Percentiles rank a stretch among this genome's conserved stretches.
Conservation (phyloP, 2,797 vertebrate genomes). For the Pogonophryne albipinna region DNA sequence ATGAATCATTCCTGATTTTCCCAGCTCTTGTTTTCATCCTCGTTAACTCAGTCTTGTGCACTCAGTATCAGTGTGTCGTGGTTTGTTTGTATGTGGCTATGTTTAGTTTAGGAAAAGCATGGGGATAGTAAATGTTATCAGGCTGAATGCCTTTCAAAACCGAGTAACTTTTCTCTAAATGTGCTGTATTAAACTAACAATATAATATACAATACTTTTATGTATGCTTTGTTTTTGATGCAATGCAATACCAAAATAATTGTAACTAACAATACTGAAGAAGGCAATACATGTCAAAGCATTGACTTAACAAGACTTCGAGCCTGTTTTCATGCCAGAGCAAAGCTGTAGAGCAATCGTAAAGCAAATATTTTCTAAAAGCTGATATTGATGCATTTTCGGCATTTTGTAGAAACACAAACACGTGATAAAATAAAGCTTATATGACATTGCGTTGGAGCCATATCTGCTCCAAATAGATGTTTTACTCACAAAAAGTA, state of each 20-base stretch:
- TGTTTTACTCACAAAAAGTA: not conserved
- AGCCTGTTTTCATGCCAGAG: not conserved
- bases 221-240: not conserved
- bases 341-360: not conserved
- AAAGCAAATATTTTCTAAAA: not conserved
- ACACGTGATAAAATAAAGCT: not conserved
- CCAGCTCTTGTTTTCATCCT: slow-evolving; percentile 29
- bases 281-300: not conserved
- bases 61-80: slow-evolving; percentile 5
- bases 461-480: slow-evolving; percentile 1
- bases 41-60: not conserved
- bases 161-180: not conserved
- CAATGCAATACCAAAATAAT: not conserved
- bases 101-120: not conserved
- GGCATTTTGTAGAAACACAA: not conserved
- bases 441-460: not conserved
- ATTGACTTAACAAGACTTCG: not conserved
- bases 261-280: not conserved
- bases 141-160: not conserved
- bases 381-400: not conserved
- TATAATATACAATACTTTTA: not conserved
- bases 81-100: not conserved
- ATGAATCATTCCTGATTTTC: slow-evolving; percentile 72
- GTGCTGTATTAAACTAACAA: not conserved
- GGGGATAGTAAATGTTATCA: not conserved